Evolutionary conservation across 2,888 invertebrate genomes (phyloP).

Genomic region (Spilosoma lubricipeda): DNA sequence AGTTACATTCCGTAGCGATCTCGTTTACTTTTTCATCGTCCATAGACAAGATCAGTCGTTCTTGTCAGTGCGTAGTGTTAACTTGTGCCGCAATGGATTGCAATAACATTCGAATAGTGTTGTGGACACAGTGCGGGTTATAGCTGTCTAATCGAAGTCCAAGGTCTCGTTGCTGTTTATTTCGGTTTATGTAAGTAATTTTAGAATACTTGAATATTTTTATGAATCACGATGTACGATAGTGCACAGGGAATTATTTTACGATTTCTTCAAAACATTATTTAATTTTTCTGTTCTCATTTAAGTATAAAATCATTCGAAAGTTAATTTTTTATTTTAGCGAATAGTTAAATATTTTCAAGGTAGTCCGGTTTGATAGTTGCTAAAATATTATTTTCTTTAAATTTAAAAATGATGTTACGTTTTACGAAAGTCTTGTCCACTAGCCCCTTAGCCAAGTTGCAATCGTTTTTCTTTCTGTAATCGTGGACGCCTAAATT

Average conservation of each 20-base stretch:
- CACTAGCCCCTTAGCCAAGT: no score
- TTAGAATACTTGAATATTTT: slow-evolving; percentile 43
- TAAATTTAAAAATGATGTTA: not conserved
- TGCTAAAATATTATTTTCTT: not conserved
- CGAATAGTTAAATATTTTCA: not conserved
- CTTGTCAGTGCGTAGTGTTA: slow-evolving; percentile 54
- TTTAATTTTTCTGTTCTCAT: not conserved
- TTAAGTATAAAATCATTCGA: not conserved
- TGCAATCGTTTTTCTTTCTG: no score
- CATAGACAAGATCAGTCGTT: slow-evolving; percentile 58
- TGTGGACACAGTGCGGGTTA: slow-evolving; percentile 64
- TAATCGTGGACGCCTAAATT: no score
- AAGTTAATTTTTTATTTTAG: not conserved
- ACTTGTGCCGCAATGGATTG: slow-evolving; percentile 71
- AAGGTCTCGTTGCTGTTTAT: slow-evolving; percentile 71
- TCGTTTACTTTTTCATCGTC: slow-evolving; percentile 57
- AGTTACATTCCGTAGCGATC: slow-evolving; percentile 55
- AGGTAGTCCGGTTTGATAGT: not conserved
- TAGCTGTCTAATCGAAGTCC: slow-evolving; percentile 71
- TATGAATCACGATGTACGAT: slow-evolving; percentile 19
- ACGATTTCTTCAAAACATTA: not conserved
- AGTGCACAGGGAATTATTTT: not conserved
- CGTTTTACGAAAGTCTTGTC: not conserved
- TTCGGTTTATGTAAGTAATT: slow-evolving; percentile 67
- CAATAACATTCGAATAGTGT: slow-evolving; percentile 51